Evolutionary conservation across 2,113 vertebrate species (phyloP), one percentile per base, ranked within the genome.

Genomic region (Neogale vison): DNA sequence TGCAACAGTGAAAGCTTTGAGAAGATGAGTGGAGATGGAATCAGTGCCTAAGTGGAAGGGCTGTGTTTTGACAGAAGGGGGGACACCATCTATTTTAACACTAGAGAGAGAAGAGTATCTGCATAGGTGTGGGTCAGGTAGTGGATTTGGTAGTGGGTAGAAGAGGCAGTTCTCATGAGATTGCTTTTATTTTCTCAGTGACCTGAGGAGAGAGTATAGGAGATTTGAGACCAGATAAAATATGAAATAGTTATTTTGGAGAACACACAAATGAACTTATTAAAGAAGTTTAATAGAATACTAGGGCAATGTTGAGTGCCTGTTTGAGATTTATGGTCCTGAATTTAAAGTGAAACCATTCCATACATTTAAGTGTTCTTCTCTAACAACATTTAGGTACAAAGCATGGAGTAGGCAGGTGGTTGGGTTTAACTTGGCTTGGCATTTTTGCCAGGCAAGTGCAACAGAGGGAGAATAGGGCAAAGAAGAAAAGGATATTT

Each of bases 181-280:
- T 88, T 12, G 55, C 47, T 69, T 76, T 36, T 63, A 31, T 93
- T 82, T 88, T 59, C 57, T 90, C 39, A 57, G 55, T 61, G 45
- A 94, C 59, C 47, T 79, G 21, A 26, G 26, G 63, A 14, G 9
- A 29, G 8, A 89, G 10, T 67, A 42, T 29, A 89, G 63, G 63
- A 93, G 45, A 88, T 93, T 92, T 67, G 67, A 89, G 86, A 77
- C 7, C 71, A 57, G 82, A 50, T 77, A 63, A 65, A 63, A 34
- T 65, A 23, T 93, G 52, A 91, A 95, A 55, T 61, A 89, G 86
- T 95, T 96, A 34, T 88, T 92, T 47, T 89, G 47, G 76, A 84
- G 63, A 80, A 4, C 26, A 92, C 23, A 92, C 36, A 83, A 89
- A 17, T 82, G 42, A 59, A 76, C 69, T 65, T 42, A n/a, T n/a